Base-by-base conservation (phyloP, 1,140 invertebrate genomes). In the Gonatopus flavifemur region DNA sequence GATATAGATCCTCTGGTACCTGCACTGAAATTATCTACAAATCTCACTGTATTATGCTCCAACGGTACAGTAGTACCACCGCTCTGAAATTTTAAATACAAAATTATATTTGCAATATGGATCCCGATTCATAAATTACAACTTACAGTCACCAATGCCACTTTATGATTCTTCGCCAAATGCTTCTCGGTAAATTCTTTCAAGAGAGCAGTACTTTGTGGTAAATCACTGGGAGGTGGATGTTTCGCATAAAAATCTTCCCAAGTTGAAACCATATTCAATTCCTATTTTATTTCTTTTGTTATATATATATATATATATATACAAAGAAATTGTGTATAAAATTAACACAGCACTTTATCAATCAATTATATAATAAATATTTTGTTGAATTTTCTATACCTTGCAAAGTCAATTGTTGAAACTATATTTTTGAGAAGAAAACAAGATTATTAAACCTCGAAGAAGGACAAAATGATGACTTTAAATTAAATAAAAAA, bases 1-100 rank as follows among this genome's bases (percentile, higher is more conserved):
- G 95, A 98, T 2, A 92, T 85, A 1, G 96, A 87, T 20, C 97
- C 97, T 61, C 97, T 82, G 0, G 88, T 96, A 28, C 97, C 97
- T 12, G 92, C 90, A 75, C 95, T 98, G 76, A 99, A 99, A 81
- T 99, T 99, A 69, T 99, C 96, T 33, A 99, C 92, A 78, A 93
- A 99, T 37, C 97, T 82, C 0, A 99, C 96, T 3, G 95, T 98
- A 64, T 96, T 96, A 63, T 94, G 90, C 70, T 99, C 97, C 36
- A 99, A 76, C 1, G 96, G 96, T 2, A 98, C 93, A 19, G 91
- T 96, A 15, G 96, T 98, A 22, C 96, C 96, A 16, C 96, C 96
- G 62, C 94, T 97, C 90, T 91, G 70, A 12, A 80, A 80, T 44
- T 61, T 48, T 46, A 51, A 15, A 48, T 20, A 49, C 40, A 33